Percentiles rank a stretch among this genome's conserved stretches.
Evolutionary conservation across 2,888 invertebrate genomes (phyloP).

Genomic region (Nesidiocoris tenuis): DNA sequence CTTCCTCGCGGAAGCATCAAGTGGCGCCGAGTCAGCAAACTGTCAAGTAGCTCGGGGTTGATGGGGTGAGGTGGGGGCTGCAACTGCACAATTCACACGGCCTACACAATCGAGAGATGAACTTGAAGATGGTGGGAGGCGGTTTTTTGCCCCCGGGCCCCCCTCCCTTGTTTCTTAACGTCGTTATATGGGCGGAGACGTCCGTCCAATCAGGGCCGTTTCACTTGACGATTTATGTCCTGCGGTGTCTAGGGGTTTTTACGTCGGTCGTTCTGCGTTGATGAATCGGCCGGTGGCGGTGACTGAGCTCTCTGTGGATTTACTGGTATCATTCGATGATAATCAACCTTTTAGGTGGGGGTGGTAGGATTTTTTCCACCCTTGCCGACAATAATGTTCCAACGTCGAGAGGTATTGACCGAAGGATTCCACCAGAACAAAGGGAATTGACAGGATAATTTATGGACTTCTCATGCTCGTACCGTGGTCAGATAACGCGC

Average conservation of each 20-base stretch:
- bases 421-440: too few species aligned
- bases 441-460: too few species aligned
- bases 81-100: slow-evolving; percentile 29
- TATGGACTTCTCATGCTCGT: too few species aligned
- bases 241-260: slow-evolving; percentile 4
- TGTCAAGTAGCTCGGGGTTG: slow-evolving; percentile 26
- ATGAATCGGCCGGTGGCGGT: slow-evolving; percentile 13
- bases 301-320: neutral
- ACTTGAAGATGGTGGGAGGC: neutral
- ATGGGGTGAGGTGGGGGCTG: neutral
- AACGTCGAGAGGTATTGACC: too few species aligned
- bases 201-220: neutral
- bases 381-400: neutral
- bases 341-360: neutral
- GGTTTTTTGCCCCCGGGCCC: neutral
- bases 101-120: neutral
- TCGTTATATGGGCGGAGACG: neutral
- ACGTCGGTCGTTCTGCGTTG: neutral
- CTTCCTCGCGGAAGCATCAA: slow-evolving; percentile 42
- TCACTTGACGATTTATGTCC: slow-evolving; percentile 1
- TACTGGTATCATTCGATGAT: neutral
- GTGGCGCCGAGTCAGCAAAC: slow-evolving; percentile 41
- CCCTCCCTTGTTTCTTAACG: neutral
- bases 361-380: neutral
- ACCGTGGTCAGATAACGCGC: too few species aligned